Evolutionary conservation across 1,140 invertebrate genomes (phyloP).

Genomic region (Tetramorium parvispinum): DNA sequence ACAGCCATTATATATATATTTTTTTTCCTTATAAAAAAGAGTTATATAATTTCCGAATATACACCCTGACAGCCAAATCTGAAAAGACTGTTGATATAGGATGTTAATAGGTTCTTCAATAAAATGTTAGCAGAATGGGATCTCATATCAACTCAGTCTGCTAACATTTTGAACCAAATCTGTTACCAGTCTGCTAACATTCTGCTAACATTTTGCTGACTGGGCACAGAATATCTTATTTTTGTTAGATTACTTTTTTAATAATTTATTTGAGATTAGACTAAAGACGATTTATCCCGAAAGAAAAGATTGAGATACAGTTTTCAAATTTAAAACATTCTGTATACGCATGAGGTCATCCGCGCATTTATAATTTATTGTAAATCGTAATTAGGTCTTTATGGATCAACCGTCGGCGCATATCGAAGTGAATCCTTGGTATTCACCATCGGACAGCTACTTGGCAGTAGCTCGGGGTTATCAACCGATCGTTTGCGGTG

Average conservation of each 20-base stretch:
- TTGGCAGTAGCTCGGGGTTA: slow-evolving; percentile 81
- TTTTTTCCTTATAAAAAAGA: neutral
- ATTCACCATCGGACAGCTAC: slow-evolving; percentile 84
- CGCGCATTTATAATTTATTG: neutral
- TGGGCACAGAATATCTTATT: neutral
- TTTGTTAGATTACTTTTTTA: neutral
- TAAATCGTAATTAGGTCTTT: slow-evolving; percentile 76
- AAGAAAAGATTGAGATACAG: neutral
- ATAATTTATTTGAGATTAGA: neutral
- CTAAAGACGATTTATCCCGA: neutral
- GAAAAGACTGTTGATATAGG: too few species aligned
- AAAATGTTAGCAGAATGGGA: too few species aligned
- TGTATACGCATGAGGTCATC: neutral
- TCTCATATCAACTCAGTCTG: too few species aligned
- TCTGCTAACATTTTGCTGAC: too few species aligned
- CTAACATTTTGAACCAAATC: too few species aligned
- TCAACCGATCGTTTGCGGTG: slow-evolving; percentile 81
- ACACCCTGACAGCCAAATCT: too few species aligned
- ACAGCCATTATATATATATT: neutral
- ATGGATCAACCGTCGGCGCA: slow-evolving; percentile 84
- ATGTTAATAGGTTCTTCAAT: too few species aligned
- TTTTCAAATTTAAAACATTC: neutral
- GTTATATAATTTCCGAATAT: neutral
- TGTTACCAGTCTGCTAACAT: too few species aligned
- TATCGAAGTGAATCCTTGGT: slow-evolving; percentile 83